Conservation (phyloP, 2,797 vertebrate genomes). For the Paramormyrops hopkinsi region DNA sequence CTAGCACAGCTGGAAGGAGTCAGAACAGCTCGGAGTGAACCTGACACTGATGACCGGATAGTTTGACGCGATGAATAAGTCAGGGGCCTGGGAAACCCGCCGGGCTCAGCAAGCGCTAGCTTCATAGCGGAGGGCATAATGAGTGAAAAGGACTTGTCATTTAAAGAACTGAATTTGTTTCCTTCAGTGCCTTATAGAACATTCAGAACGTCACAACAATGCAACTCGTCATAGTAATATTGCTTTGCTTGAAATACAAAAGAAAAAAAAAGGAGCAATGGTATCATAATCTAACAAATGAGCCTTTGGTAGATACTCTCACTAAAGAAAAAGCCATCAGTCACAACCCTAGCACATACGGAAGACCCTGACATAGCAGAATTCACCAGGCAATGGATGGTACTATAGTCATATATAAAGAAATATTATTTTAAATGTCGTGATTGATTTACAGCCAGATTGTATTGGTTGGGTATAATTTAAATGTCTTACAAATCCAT, state of each 20-base stretch:
- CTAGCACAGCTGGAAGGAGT: conserved; percentile 19
- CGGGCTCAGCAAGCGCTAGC: conserved; percentile 67
- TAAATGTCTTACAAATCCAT: neutral
- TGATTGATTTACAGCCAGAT: conserved; percentile 55
- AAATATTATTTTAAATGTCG: conserved; percentile 49
- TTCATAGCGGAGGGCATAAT: conserved; percentile 67
- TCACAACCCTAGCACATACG: conserved; percentile 92
- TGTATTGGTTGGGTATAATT: conserved; percentile 56
- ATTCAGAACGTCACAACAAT: conserved; percentile 89
- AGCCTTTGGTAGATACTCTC: conserved; percentile 49
- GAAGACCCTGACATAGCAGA: conserved; percentile 60
- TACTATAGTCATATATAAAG: conserved; percentile 55
- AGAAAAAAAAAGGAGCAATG: conserved; percentile 54
- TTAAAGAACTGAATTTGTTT: conserved; percentile 73
- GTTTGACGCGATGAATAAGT: conserved; percentile 66
- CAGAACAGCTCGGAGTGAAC: conserved; percentile 17
- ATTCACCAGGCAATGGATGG: conserved; percentile 42
- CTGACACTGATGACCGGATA: conserved; percentile 47
- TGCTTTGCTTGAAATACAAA: conserved; percentile 83
- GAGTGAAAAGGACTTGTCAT: conserved; percentile 88
- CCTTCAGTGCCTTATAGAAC: conserved; percentile 99
- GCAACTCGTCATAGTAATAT: conserved; percentile 90
- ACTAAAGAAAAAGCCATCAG: conserved; percentile 80
- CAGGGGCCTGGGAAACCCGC: conserved; percentile 68
- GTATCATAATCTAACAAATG: conserved; percentile 49